Evolutionary conservation across 2,113 vertebrate species (phyloP).

Genomic region (Menidia beryllina): DNA sequence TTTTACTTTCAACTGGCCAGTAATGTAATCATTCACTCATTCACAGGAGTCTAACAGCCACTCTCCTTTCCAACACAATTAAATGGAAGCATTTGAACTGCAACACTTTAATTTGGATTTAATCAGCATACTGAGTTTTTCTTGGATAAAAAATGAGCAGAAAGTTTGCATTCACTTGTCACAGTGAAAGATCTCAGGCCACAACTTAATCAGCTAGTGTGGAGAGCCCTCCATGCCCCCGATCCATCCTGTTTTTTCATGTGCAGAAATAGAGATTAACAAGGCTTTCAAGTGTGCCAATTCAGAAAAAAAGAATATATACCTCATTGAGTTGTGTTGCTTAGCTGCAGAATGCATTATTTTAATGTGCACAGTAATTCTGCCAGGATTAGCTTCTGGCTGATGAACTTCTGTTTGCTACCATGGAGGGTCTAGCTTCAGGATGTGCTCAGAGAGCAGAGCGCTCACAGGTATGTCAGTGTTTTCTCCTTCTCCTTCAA

Average conservation of each 20-base stretch:
- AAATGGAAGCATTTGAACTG: slow-evolving; percentile 35
- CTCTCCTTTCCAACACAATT: slow-evolving; percentile 30
- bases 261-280: slow-evolving; percentile 2
- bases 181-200: slow-evolving; percentile 25
- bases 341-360: neutral
- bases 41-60: slow-evolving; percentile 16
- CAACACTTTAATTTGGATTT: slow-evolving; percentile 51
- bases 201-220: slow-evolving; percentile 33
- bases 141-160: slow-evolving; percentile 33
- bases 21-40: slow-evolving; percentile 63
- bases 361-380: fast-evolving
- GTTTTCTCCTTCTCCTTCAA: too few species aligned
- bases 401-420: slow-evolving; percentile 22
- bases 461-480: too few species aligned
- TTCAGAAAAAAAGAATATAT: neutral
- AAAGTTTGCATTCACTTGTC: slow-evolving; percentile 58
- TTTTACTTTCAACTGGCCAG: slow-evolving; percentile 51
- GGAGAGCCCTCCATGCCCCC: slow-evolving; percentile 19
- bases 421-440: neutral
- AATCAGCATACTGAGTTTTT: slow-evolving; percentile 23
- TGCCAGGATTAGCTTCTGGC: slow-evolving; percentile 5
- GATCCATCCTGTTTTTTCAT: slow-evolving; percentile 40
- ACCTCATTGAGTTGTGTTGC: neutral
- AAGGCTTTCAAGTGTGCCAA: slow-evolving; percentile 1
- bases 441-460: slow-evolving; percentile 28